Evolutionary conservation across 2,113 vertebrate species (phyloP).

Genomic region (Thamnophis sirtalis): DNA sequence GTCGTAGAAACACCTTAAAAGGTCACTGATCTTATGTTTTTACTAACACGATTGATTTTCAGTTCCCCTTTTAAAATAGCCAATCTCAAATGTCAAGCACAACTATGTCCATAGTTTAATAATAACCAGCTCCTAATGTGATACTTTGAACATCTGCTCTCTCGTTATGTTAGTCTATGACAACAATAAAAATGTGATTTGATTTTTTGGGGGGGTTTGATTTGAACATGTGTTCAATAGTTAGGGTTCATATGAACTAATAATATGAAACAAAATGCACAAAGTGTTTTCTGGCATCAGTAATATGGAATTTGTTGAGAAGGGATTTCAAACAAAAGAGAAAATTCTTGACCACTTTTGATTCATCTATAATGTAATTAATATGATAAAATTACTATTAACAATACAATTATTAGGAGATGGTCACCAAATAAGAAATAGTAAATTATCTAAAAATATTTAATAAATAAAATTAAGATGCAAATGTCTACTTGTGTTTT

Average conservation of each 20-base stretch:
- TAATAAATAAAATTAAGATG: slow-evolving; percentile 21
- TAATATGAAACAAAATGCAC: not conserved
- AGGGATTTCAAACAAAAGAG: not conserved
- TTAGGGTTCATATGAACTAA: not conserved
- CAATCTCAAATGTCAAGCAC: not conserved
- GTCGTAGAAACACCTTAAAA: slow-evolving; percentile 5
- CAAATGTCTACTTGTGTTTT: not conserved
- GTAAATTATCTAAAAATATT: slow-evolving; percentile 15
- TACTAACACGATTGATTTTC: not conserved
- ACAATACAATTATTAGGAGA: slow-evolving; percentile 5
- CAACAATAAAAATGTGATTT: not conserved
- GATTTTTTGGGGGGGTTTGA: not conserved
- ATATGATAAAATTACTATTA: not conserved
- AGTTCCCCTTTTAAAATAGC: slow-evolving; percentile 2
- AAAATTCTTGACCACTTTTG: not conserved
- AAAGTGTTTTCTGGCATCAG: not conserved
- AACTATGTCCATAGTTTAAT: not conserved
- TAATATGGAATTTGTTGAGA: not conserved
- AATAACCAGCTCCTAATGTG: not conserved
- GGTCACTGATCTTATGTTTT: not conserved
- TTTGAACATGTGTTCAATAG: not conserved
- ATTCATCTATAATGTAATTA: not conserved
- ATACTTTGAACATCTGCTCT: not conserved
- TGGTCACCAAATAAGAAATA: slow-evolving; percentile 21
- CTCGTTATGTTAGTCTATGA: not conserved